phyloP scores from a whole-genome alignment of 2,797 vertebrate genomes.

The Trichosurus vulpecula region DNA sequence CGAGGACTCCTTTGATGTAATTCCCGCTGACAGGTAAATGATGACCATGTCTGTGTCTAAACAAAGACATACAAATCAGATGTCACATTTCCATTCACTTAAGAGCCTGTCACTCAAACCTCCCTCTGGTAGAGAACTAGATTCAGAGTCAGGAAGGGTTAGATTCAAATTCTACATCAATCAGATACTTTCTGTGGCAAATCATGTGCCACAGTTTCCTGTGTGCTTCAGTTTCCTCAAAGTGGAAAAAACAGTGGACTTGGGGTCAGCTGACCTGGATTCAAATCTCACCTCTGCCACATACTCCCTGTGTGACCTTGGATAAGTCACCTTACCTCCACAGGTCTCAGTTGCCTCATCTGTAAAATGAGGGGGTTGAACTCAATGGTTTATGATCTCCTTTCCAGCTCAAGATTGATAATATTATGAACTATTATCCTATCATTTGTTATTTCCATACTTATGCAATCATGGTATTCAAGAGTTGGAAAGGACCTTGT shows the following conservation, averaged over 20 bases:
- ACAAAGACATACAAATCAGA: conserved; percentile 56
- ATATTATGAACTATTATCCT: not conserved
- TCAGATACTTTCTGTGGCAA: not conserved
- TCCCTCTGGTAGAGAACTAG: not conserved
- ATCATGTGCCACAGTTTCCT: not conserved
- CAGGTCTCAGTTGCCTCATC: too few species aligned
- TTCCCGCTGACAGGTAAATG: conserved; percentile 96
- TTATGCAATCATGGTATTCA: not conserved
- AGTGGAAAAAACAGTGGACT: not conserved
- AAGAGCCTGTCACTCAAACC: not conserved
- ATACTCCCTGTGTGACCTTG: too few species aligned
- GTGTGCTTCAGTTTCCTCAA: not conserved
- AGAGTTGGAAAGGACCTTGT: not conserved
- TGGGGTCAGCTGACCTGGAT: not conserved
- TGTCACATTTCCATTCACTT: not conserved
- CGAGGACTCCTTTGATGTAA: conserved; percentile 93
- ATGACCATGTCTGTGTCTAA: conserved; percentile 96
- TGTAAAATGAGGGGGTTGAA: too few species aligned
- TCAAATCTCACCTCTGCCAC: not conserved
- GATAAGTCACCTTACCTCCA: not conserved
- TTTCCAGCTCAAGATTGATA: not conserved
- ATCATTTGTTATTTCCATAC: not conserved
- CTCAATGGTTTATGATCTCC: too few species aligned
- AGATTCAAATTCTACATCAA: not conserved
- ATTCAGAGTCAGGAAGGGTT: not conserved